Base-by-base conservation (phyloP, 1,140 invertebrate species). In the Eupristina koningsbergeri region DNA sequence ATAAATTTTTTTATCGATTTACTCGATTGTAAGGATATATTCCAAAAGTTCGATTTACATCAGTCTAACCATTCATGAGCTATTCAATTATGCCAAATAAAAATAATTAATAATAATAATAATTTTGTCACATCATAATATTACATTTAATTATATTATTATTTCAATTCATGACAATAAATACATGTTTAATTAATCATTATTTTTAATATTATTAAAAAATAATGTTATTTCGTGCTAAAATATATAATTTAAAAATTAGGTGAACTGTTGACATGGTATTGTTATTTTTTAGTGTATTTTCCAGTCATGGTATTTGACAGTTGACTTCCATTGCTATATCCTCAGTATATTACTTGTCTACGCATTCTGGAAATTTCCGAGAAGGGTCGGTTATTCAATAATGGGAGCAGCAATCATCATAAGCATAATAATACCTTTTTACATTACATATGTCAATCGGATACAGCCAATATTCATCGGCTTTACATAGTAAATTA, bases 261-360 rank as follows among this genome's bases (percentile, higher is more conserved):
- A 26, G 74, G 50, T 75, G 9, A 29, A 34, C 7, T 9, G 9
- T n/a, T 0, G 26, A 26, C 36, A 71, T 41, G 17, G 19, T 11
- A 39, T 67, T 67, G 29, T 67, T 11, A 29, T 63, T 15, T 92
- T 93, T 15, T 87, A 94, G 94, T 94, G 94, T 85, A 88, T 94
- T 71, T 89, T 90, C 45, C 93, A 94, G 81, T 89, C 93, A 0
- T 94, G 94, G 94, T 94, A 94, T 80, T 84, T 94, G 19, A 89
- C 93, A 0, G 93, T 93, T 0, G 93, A 94, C 78, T 92, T 94
- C 76, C 94, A 94, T 64, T 88, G 94, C 7, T 93, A 93, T 84
- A 90, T 93, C 41, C 11, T 94, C 3, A 92, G 92, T 6, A 91
- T 93, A 0, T 34, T 94, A 0, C 78, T 94, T 0, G 86, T 94